A percentile compares a stretch with the other conserved stretches of the same genome.
Conservation (phyloP, 2,797 vertebrate species). For the Notolabrus celidotus region DNA sequence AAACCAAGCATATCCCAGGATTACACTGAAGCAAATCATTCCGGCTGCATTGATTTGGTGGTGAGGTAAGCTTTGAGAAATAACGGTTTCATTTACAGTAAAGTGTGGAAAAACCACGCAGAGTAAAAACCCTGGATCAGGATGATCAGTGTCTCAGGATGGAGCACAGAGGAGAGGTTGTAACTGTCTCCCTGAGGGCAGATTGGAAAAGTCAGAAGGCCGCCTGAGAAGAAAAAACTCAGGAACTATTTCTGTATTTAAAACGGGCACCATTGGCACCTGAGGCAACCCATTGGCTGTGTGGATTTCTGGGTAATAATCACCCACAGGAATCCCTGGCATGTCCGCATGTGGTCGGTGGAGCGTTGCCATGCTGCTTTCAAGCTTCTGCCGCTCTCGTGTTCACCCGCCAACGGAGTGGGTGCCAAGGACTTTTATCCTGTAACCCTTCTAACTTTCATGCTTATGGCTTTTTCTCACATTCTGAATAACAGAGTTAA, state of each 20-base stretch:
- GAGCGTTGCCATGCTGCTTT: slow-evolving; percentile 62
- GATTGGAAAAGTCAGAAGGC: neutral
- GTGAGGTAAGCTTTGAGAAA: neutral
- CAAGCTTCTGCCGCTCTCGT: slow-evolving; percentile 60
- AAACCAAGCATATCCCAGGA: neutral
- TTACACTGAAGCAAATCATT: neutral
- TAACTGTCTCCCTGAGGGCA: neutral
- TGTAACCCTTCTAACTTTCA: slow-evolving; percentile 33
- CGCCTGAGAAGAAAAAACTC: slow-evolving; percentile 1
- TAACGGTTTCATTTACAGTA: neutral
- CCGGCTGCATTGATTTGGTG: neutral
- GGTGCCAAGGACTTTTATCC: slow-evolving; percentile 49
- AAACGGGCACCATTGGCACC: slow-evolving; percentile 55
- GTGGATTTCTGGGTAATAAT: slow-evolving; percentile 81
- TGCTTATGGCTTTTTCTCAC: slow-evolving; percentile 16
- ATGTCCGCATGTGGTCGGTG: slow-evolving; percentile 72
- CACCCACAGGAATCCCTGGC: slow-evolving; percentile 81
- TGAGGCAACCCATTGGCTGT: slow-evolving; percentile 62
- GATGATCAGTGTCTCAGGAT: slow-evolving; percentile 14
- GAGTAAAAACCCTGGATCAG: neutral
- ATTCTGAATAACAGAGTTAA: slow-evolving; percentile 36
- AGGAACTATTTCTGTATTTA: slow-evolving; percentile 31
- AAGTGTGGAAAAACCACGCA: neutral
- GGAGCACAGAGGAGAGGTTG: slow-evolving; percentile 6
- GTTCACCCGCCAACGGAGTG: slow-evolving; percentile 38